Percentiles rank a stretch among this genome's conserved stretches.
Evolutionary conservation across 2,888 invertebrate genomes (phyloP).

Genomic region (Apamea epomidion): DNA sequence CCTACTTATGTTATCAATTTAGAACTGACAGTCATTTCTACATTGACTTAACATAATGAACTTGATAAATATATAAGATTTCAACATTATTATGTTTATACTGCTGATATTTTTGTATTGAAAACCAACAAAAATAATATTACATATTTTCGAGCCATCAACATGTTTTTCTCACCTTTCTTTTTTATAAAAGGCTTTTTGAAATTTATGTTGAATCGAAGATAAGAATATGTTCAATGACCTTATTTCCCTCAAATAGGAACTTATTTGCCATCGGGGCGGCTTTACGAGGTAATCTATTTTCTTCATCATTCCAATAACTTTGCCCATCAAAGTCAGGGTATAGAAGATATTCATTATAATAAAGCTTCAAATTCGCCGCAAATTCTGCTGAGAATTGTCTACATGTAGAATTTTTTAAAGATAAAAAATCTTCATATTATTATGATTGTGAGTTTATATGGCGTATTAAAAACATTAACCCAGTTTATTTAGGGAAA

Average conservation of each 20-base stretch:
- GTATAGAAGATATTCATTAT: slow-evolving; percentile 41
- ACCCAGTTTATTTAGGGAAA: slow-evolving; percentile 27
- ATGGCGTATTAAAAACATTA: slow-evolving; percentile 26
- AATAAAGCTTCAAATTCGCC: slow-evolving; percentile 22
- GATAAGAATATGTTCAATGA: slow-evolving; percentile 46
- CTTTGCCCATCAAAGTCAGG: slow-evolving; percentile 48
- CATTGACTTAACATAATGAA: background rate
- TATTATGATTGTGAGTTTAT: background rate
- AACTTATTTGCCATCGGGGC: slow-evolving; percentile 59
- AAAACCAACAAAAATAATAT: background rate
- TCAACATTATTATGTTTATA: background rate
- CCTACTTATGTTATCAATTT: background rate
- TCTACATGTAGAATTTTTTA: slow-evolving; percentile 1
- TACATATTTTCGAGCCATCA: background rate
- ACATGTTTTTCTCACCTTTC: slow-evolving; percentile 9
- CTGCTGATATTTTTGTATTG: background rate
- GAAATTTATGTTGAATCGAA: slow-evolving; percentile 42
- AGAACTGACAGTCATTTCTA: background rate
- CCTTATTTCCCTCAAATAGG: slow-evolving; percentile 54
- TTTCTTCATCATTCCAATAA: slow-evolving; percentile 53
- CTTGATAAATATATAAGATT: no score
- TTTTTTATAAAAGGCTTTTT: slow-evolving; percentile 9
- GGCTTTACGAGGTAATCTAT: slow-evolving; percentile 53
- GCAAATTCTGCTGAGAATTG: background rate
- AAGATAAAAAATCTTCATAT: background rate